Evolutionary conservation across 2,888 invertebrate species (phyloP).

Genomic region (Syrphus vitripennis): DNA sequence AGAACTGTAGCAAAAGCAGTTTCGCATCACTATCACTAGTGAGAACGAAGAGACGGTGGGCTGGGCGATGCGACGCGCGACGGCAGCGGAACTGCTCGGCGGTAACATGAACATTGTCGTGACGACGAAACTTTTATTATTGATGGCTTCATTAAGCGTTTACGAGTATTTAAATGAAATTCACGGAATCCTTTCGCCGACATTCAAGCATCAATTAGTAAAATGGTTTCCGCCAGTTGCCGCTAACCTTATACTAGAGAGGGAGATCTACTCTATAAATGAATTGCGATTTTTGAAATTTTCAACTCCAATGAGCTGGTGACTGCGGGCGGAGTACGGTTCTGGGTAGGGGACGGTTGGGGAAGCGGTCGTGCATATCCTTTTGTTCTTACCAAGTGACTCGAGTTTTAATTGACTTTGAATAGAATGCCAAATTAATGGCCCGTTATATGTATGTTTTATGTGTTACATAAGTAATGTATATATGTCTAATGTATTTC

Average conservation of each 20-base stretch:
- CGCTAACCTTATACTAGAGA: constrained; percentile 8
- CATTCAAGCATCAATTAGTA: constrained; percentile 69
- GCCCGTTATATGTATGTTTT: constrained; percentile 64
- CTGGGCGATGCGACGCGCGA: neutral
- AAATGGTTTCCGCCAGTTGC: constrained; percentile 68
- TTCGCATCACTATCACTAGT: neutral
- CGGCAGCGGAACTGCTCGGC: constrained; percentile 61
- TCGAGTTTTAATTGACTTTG: constrained; percentile 68
- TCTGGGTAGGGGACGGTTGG: neutral
- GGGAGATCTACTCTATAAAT: constrained; percentile 17
- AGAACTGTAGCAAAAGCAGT: constrained; percentile 72
- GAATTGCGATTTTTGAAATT: constrained; percentile 59
- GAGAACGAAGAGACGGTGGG: neutral
- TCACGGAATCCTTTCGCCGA: constrained; percentile 63
- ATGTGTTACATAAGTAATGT: no score
- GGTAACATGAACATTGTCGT: constrained; percentile 61
- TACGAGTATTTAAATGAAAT: constrained; percentile 75
- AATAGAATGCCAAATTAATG: constrained; percentile 71
- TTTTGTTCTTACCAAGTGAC: constrained; percentile 67
- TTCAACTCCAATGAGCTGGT: constrained; percentile 37
- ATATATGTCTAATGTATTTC: no score
- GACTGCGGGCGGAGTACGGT: neutral
- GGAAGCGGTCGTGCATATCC: constrained; percentile 31
- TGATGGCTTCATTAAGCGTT: constrained; percentile 77
- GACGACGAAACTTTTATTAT: constrained; percentile 71